Conservation (phyloP, 2,888 invertebrate genomes). For the Leucania comma region DNA sequence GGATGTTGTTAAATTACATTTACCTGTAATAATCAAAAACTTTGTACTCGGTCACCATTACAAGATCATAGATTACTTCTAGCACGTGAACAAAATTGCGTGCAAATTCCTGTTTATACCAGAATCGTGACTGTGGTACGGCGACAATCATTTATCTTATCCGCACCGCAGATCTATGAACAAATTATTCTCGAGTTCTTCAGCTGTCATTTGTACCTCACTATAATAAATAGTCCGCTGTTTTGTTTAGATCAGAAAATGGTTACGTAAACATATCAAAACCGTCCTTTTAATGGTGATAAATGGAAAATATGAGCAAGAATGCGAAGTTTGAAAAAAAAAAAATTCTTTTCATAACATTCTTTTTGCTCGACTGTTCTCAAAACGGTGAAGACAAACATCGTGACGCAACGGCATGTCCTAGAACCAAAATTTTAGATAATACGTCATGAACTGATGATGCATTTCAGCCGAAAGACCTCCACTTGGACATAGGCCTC, state of each 20-base stretch:
- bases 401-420: too few species aligned
- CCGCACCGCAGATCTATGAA: slow-evolving; percentile 50
- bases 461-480: too few species aligned
- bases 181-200: slow-evolving; percentile 61
- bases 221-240: slow-evolving; percentile 53
- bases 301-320: not conserved
- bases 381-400: too few species aligned
- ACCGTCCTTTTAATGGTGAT: slow-evolving; percentile 11
- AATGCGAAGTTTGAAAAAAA: not conserved
- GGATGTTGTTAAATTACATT: too few species aligned
- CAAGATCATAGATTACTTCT: slow-evolving; percentile 31
- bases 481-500: too few species aligned
- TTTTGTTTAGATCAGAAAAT: slow-evolving; percentile 39
- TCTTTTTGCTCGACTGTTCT: too few species aligned
- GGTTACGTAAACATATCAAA: slow-evolving; percentile 18
- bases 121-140: slow-evolving; percentile 29
- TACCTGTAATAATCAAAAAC: too few species aligned
- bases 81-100: slow-evolving; percentile 39
- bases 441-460: too few species aligned
- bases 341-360: too few species aligned
- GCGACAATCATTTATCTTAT: slow-evolving; percentile 56
- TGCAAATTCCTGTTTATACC: slow-evolving; percentile 37
- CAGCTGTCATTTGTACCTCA: slow-evolving; percentile 54
- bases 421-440: too few species aligned
- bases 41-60: slow-evolving; percentile 5